phyloP scores from a whole-genome alignment of 2,888 invertebrate genomes.

The Drosophila robusta region DNA sequence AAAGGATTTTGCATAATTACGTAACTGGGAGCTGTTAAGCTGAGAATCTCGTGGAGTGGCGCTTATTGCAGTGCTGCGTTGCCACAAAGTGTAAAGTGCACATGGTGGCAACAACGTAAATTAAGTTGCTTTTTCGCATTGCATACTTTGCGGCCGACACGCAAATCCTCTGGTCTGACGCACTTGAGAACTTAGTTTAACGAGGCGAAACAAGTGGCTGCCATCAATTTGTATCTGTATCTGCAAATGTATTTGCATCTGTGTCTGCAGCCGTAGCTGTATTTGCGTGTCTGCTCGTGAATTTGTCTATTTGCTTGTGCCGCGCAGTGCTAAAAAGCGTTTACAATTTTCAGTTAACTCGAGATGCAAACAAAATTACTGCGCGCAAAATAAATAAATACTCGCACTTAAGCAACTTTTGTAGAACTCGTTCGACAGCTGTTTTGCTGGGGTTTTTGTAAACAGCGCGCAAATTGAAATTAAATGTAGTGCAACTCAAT shows the following conservation, averaged over 20 bases:
- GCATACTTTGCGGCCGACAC: slow-evolving; percentile 49
- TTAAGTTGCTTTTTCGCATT: slow-evolving; percentile 55
- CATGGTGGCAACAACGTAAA: slow-evolving; percentile 30
- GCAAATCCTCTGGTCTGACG: slow-evolving; percentile 33
- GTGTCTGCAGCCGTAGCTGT: slow-evolving; percentile 3
- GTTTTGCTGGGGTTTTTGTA: slow-evolving; percentile 8
- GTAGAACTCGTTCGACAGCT: slow-evolving; percentile 16
- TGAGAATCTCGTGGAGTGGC: slow-evolving; percentile 2
- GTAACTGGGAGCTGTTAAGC: neutral
- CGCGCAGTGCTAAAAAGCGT: slow-evolving; percentile 45
- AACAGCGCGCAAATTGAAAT: slow-evolving; percentile 60
- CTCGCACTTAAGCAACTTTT: slow-evolving; percentile 42
- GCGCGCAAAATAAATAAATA: slow-evolving; percentile 65
- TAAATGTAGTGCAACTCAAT: slow-evolving; percentile 66
- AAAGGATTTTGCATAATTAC: neutral
- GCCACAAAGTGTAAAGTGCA: slow-evolving; percentile 27
- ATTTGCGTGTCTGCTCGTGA: neutral
- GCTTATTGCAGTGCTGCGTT: slow-evolving; percentile 12
- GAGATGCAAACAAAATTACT: slow-evolving; percentile 57
- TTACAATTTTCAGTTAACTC: slow-evolving; percentile 51
- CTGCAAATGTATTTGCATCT: slow-evolving; percentile 10
- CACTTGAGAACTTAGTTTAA: slow-evolving; percentile 60
- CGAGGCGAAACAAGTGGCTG: slow-evolving; percentile 48
- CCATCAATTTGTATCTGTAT: slow-evolving; percentile 33
- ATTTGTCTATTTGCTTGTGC: slow-evolving; percentile 39